Conservation (phyloP, 2,888 invertebrate genomes). For the Calliopum simillimum region DNA sequence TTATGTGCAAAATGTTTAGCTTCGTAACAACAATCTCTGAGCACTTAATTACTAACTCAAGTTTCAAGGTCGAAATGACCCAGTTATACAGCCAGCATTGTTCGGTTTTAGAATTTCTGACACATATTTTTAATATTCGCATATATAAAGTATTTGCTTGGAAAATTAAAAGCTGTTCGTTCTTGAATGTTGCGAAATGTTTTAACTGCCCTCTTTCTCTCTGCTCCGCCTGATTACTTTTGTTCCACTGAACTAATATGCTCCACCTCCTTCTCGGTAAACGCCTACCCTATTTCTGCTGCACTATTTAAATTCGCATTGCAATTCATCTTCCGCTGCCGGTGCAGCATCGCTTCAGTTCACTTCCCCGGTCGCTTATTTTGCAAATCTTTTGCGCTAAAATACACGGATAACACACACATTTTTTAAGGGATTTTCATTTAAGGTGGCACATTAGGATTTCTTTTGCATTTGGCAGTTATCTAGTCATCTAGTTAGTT, state of each 20-base stretch:
- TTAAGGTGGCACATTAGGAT: neutral
- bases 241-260: neutral
- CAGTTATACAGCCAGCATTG: too few species aligned
- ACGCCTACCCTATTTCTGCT: neutral
- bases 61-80: too few species aligned
- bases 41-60: too few species aligned
- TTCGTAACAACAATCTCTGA: too few species aligned
- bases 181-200: neutral
- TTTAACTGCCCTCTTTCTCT: conserved; percentile 3
- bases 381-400: conserved; percentile 8
- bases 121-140: conserved; percentile 1
- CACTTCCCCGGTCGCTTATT: neutral
- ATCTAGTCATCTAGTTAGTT: too few species aligned
- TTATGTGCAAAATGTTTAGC: too few species aligned
- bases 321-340: conserved; percentile 35
- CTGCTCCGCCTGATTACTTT: conserved; percentile 10
- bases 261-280: neutral
- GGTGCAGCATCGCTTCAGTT: conserved; percentile 4
- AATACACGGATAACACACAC: neutral
- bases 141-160: conserved; percentile 4
- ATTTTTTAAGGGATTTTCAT: too few species aligned
- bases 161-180: conserved; percentile 9
- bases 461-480: neutral
- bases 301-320: conserved; percentile 44
- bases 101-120: neutral